A percentile compares a stretch with the other conserved stretches of the same genome.
Evolutionary conservation across 2,113 vertebrate genomes (phyloP).

Genomic region (Ciconia stormi): DNA sequence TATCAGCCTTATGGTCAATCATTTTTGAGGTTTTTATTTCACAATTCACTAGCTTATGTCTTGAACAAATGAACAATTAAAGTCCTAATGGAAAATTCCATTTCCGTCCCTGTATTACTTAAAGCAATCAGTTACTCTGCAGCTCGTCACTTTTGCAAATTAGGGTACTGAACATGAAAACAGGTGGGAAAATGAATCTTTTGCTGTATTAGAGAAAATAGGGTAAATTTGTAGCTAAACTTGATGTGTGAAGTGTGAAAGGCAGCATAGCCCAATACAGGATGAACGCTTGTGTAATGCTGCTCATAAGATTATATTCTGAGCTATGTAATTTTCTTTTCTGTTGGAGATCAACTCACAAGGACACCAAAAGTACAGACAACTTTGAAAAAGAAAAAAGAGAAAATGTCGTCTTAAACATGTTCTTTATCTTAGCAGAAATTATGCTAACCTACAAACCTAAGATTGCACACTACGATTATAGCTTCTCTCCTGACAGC

Average conservation of each 20-base stretch:
- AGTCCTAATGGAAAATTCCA: not conserved
- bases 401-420: not conserved
- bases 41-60: not conserved
- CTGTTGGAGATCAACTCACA: not conserved
- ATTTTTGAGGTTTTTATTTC: not conserved
- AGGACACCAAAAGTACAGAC: not conserved
- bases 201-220: not conserved
- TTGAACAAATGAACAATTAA: conserved; percentile 36
- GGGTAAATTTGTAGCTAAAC: not conserved
- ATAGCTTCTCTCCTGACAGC: not conserved
- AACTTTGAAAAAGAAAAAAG: not conserved
- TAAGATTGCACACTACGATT: not conserved
- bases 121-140: not conserved
- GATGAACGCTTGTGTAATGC: not conserved
- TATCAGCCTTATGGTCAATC: not conserved
- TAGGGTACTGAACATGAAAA: not conserved
- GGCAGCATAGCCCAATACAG: not conserved
- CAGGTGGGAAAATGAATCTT: not conserved
- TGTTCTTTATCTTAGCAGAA: not conserved
- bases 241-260: not conserved
- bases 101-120: not conserved
- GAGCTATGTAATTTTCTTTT: not conserved
- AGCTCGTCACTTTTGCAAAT: not conserved
- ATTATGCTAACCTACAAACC: not conserved
- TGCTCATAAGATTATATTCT: not conserved